A percentile compares a stretch with the other conserved stretches of the same genome.
Evolutionary conservation across 2,113 vertebrate species (phyloP).

Genomic region (Myotis davidii): DNA sequence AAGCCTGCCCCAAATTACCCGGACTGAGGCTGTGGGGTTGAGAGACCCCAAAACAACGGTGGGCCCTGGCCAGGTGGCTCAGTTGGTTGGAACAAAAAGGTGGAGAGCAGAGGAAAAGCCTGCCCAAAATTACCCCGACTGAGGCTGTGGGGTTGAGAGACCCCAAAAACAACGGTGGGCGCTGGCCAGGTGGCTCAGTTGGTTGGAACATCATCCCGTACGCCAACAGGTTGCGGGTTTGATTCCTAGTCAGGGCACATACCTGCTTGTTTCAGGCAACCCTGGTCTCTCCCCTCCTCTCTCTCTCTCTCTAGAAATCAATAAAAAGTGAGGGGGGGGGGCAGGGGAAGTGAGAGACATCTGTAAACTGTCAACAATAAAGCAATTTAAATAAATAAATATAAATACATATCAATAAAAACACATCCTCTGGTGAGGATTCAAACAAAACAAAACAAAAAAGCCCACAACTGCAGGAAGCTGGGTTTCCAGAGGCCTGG

Average conservation of each 20-base stretch:
- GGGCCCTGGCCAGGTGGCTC: no score
- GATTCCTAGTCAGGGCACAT: neutral
- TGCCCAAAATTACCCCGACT: conserved; percentile 33
- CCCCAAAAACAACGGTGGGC: neutral
- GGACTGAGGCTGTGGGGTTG: neutral
- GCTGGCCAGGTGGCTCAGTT: neutral
- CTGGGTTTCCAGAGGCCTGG: conserved; percentile 52
- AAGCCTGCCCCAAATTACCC: conserved; percentile 48
- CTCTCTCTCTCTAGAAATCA: neutral
- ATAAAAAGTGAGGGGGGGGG: neutral
- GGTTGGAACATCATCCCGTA: neutral
- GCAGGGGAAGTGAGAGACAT: no score
- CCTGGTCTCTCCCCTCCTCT: neutral
- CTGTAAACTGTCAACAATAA: no score
- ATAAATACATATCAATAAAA: neutral
- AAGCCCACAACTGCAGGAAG: neutral
- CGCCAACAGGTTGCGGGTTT: neutral
- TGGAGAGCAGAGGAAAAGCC: conserved; percentile 43
- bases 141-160: neutral
- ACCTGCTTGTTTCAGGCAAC: neutral
- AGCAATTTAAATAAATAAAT: no score
- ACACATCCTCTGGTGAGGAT: neutral
- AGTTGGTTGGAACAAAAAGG: conserved; percentile 31
- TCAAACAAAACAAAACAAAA: neutral
- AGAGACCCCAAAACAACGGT: neutral